phyloP scores from a whole-genome alignment of 1,140 invertebrate genomes.

The Tachypleus tridentatus region DNA sequence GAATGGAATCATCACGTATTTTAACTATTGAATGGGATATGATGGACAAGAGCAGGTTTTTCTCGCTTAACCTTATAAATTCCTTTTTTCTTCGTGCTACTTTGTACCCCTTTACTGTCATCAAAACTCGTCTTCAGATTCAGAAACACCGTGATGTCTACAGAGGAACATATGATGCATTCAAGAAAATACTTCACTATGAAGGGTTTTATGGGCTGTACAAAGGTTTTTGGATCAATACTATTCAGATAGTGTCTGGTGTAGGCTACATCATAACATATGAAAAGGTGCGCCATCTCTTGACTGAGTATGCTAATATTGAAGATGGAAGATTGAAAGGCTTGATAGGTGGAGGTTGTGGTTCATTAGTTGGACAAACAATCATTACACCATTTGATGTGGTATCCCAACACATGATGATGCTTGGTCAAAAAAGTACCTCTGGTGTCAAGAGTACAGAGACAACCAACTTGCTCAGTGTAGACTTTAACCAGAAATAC shows the following conservation, averaged over 20 bases:
- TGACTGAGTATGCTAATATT: conserved; percentile 48
- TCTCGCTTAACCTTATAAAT: conserved; percentile 80
- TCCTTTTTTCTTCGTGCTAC: conserved; percentile 76
- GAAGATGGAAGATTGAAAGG: conserved; percentile 51
- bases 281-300: conserved; percentile 73
- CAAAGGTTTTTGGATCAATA: conserved; percentile 70
- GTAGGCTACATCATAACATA: conserved; percentile 82
- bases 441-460: too few relatives aligned
- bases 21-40: conserved; percentile 95
- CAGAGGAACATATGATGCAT: conserved; percentile 76
- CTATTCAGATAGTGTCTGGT: conserved; percentile 57
- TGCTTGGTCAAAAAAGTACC: conserved; percentile 47
- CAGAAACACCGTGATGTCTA: conserved; percentile 73
- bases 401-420: conserved; percentile 92
- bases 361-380: conserved; percentile 86
- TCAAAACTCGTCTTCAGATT: conserved; percentile 90
- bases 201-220: conserved; percentile 84
- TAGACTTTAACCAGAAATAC: too few relatives aligned
- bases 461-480: too few relatives aligned
- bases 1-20: conserved; percentile 35
- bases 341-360: conserved; percentile 58
- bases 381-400: conserved; percentile 94
- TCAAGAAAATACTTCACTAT: conserved; percentile 66
- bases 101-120: conserved; percentile 89
- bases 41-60: conserved; percentile 90